Evolutionary conservation across 1,140 invertebrate species (phyloP).

Genomic region (Elymnias hypermnestra): DNA sequence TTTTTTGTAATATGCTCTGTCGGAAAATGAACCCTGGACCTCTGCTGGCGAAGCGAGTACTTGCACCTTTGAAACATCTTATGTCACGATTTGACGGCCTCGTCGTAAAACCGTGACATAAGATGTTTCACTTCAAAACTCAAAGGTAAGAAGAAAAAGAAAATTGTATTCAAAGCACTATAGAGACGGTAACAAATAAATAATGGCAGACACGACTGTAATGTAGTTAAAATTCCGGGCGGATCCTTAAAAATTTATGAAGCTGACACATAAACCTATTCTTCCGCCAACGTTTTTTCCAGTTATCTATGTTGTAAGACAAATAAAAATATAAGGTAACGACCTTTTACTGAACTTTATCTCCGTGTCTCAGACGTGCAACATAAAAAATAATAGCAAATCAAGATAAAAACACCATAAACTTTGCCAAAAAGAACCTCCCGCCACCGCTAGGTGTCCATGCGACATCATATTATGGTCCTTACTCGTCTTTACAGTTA

Average conservation of each 20-base stretch:
- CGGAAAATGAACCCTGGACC: no score
- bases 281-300: slow-evolving; percentile 11
- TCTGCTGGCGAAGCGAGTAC: no score
- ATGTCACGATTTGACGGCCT: no score
- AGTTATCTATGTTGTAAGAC: background rate
- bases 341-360: background rate
- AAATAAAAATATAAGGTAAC: slow-evolving; percentile 4
- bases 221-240: slow-evolving; percentile 16
- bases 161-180: no score
- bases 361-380: background rate
- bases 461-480: slow-evolving; percentile 38
- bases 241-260: slow-evolving; percentile 20
- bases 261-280: slow-evolving; percentile 14
- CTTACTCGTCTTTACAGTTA: slow-evolving; percentile 54
- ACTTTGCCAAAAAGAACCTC: slow-evolving; percentile 13
- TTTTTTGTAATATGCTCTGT: no score
- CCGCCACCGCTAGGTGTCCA: slow-evolving; percentile 32
- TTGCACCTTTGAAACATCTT: no score
- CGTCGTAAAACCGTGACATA: no score
- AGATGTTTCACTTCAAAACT: no score
- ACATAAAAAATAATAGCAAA: slow-evolving; percentile 8
- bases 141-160: no score
- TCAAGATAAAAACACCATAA: slow-evolving; percentile 14
- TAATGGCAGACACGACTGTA: slow-evolving; percentile 10
- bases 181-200: slow-evolving; percentile 1